Percentiles rank a stretch among this genome's conserved stretches.
Evolutionary conservation across 2,797 vertebrate genomes (phyloP).

Genomic region (Pangasius djambal): DNA sequence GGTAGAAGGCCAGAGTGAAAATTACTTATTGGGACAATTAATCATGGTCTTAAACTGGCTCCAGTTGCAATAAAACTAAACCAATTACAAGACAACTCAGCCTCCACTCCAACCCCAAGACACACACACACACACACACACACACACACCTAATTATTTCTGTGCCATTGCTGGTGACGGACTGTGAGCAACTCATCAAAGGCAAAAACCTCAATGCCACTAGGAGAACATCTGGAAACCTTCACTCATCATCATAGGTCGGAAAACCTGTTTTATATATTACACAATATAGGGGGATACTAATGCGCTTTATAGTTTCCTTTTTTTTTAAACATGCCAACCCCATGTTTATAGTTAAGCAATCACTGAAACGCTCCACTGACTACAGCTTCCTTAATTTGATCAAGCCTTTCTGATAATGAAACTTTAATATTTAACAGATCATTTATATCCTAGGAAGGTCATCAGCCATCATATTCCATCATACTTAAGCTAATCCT

Average conservation of each 20-base stretch:
- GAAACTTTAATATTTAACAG: slow-evolving; percentile 42
- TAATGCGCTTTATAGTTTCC: slow-evolving; percentile 51
- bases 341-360: slow-evolving; percentile 47
- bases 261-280: slow-evolving; percentile 62
- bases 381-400: slow-evolving; percentile 40
- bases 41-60: slow-evolving; percentile 56
- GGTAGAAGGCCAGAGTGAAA: slow-evolving; percentile 50
- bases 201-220: slow-evolving; percentile 50
- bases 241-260: slow-evolving; percentile 58
- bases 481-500: slow-evolving; percentile 30
- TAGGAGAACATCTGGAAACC: slow-evolving; percentile 59
- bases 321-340: slow-evolving; percentile 41
- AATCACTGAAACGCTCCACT: slow-evolving; percentile 36
- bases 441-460: slow-evolving; percentile 27
- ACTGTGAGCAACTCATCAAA: slow-evolving; percentile 54
- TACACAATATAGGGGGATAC: slow-evolving; percentile 47
- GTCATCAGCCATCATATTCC: slow-evolving; percentile 33
- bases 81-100: slow-evolving; percentile 57
- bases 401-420: slow-evolving; percentile 34
- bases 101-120: slow-evolving; percentile 34
- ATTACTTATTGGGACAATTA: slow-evolving; percentile 60
- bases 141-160: slow-evolving; percentile 49
- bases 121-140: slow-evolving; percentile 32
- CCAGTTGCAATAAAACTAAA: slow-evolving; percentile 58
- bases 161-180: slow-evolving; percentile 51